Evolutionary conservation across 2,113 vertebrate genomes (phyloP).

Genomic region (Festucalex cinctus): DNA sequence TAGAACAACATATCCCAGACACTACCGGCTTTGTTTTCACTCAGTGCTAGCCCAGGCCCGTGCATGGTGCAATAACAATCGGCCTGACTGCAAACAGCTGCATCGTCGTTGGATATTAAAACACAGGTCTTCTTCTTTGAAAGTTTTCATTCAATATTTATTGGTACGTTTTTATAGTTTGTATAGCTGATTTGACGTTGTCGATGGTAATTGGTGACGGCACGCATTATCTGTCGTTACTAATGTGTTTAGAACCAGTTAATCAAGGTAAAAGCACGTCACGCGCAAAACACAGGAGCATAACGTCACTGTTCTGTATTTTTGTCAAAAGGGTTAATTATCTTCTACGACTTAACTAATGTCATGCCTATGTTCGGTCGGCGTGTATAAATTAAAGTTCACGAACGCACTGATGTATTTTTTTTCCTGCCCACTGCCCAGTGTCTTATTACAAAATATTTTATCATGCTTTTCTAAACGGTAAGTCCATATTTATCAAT

Average conservation of each 20-base stretch:
- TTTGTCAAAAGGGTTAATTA: not conserved
- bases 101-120: not conserved
- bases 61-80: conserved; percentile 33
- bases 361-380: not conserved
- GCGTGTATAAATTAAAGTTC: not conserved
- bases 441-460: no score
- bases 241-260: not conserved
- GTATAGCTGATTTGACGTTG: not conserved
- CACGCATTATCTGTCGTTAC: not conserved
- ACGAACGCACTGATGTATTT: no score
- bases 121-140: conserved; percentile 19
- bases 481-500: not conserved
- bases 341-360: not conserved
- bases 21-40: not conserved
- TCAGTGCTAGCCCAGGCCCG: not conserved
- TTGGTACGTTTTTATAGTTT: not conserved
- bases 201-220: not conserved
- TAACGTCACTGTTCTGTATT: not conserved
- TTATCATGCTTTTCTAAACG: not conserved
- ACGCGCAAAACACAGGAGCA: not conserved
- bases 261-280: not conserved
- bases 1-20: conserved; percentile 52
- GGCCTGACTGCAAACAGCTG: conserved; percentile 31
- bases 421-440: no score
- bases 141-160: not conserved